Base-by-base conservation (phyloP, 2,888 invertebrate genomes). In the Temnothorax ravouxi region DNA sequence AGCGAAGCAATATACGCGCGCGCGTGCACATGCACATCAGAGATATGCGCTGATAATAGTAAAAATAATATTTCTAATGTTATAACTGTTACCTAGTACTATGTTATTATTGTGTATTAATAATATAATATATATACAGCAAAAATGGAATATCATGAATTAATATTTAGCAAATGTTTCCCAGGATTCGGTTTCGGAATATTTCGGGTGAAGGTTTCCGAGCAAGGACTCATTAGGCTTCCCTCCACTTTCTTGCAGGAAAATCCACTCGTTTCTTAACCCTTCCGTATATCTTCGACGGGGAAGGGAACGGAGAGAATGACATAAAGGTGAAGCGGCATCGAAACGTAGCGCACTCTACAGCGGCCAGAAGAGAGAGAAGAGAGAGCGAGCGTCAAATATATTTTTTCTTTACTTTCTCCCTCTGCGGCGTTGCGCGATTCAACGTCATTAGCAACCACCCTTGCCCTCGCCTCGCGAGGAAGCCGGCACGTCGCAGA, bases 281-380 rank as follows among this genome's bases (percentile, higher is more conserved):
- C 81, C 87, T 85, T 62, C 18, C 77, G 72, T 34, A 34, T 25
- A 52, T 74, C 50, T 50, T 47, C 34, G 66, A 77, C 84, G 84
- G 21, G 34, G 64, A 21, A 6, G 50, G 61, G 61, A 50, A 29
- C n/a, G 76, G 84, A 76, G 81, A 85, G 88, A 83, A 62, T 9
- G 21, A 67, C 84, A 89, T 89, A 89, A 88, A 88, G 86, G 38
- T 81, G 79, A 84, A 79, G 80, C 82, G 85, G 66, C 18, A 81
- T 47, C 81, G 80, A 52, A 83, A 11, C 67, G 66, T 83, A 50
- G 87, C 88, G 84, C 86, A 89, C 86, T 89, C 83, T 82, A 69
- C 62, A 56, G 50, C 75, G 69, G 21, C 15, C 9, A 6, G 8
- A 15, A 38, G 50, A 38, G 5, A 52, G 52, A 50, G 6, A 34